These are phyloP conservation scores for Thaumatotibia leucotreta DNA, from an alignment of 1,140 invertebrate genomes.

Conservation along the genomic window DNA sequence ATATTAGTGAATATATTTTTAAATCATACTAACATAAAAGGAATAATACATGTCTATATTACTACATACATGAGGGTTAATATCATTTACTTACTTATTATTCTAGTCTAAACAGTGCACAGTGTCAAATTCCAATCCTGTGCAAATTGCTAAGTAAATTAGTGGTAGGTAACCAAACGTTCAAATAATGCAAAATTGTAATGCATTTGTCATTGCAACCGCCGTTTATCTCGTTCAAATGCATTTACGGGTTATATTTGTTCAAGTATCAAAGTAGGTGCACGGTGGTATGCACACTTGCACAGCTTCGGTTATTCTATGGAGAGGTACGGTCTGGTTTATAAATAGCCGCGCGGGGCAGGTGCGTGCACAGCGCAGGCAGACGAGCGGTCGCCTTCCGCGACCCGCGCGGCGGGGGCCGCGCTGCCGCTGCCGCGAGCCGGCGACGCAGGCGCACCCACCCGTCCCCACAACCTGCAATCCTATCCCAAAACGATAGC, in stretches of 20 bases:
- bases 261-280: neutral
- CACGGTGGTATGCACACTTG: neutral
- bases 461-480: neutral
- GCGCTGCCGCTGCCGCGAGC: neutral
- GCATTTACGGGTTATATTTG: neutral
- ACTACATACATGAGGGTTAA: neutral
- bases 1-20: too few relatives aligned
- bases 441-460: neutral
- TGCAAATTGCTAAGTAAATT: neutral
- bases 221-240: neutral
- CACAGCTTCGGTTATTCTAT: conserved; percentile 40
- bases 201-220: neutral
- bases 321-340: conserved; percentile 58
- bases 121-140: neutral
- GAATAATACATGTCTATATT: neutral
- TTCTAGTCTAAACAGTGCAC: neutral
- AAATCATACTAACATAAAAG: too few relatives aligned
- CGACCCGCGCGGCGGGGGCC: conserved; percentile 17
- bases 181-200: neutral
- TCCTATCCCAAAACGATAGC: too few relatives aligned
- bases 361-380: conserved; percentile 41
- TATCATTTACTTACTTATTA: neutral
- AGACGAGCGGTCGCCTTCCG: conserved; percentile 59
- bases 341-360: conserved; percentile 65
- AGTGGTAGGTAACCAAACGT: neutral